phyloP scores from a whole-genome alignment of 2,888 invertebrate genomes.

The Platynereis dumerilii region DNA sequence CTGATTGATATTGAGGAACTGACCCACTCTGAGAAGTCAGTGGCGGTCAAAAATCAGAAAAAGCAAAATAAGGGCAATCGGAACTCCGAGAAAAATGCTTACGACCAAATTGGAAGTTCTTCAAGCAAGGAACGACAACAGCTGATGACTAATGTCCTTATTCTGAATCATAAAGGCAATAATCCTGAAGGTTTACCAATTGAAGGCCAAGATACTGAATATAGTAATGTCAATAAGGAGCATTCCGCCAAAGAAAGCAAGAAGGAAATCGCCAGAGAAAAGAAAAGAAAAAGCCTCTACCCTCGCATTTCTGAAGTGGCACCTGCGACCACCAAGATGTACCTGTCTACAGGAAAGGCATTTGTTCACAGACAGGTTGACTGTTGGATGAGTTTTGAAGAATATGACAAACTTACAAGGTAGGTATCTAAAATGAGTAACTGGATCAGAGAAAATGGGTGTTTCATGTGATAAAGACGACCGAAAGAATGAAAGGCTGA shows the following conservation, averaged over 20 bases:
- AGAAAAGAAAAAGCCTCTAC: constrained; percentile 41
- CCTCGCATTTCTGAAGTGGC: constrained; percentile 40
- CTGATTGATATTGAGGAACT: too few relatives aligned
- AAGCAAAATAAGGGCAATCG: neutral
- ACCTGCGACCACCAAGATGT: constrained; percentile 43
- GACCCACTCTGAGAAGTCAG: too few relatives aligned
- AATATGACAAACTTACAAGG: constrained; percentile 53
- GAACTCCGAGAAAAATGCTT: neutral
- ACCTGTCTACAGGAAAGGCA: constrained; percentile 56
- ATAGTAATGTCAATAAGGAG: constrained; percentile 44
- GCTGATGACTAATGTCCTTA: too few relatives aligned
- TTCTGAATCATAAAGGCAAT: too few relatives aligned
- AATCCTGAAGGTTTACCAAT: too few relatives aligned
- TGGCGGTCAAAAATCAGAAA: too few relatives aligned
- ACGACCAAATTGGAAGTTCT: constrained; percentile 41
- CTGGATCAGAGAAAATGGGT: too few relatives aligned
- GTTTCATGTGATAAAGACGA: too few relatives aligned
- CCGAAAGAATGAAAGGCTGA: too few relatives aligned
- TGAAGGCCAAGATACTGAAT: constrained; percentile 44
- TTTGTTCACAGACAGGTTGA: constrained; percentile 49
- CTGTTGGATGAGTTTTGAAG: constrained; percentile 61
- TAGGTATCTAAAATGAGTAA: too few relatives aligned
- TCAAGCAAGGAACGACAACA: too few relatives aligned
- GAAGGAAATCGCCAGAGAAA: too few relatives aligned
- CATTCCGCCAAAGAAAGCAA: neutral